phyloP scores from a whole-genome alignment of 2,113 vertebrate genomes.

The Rhipidura dahli region DNA sequence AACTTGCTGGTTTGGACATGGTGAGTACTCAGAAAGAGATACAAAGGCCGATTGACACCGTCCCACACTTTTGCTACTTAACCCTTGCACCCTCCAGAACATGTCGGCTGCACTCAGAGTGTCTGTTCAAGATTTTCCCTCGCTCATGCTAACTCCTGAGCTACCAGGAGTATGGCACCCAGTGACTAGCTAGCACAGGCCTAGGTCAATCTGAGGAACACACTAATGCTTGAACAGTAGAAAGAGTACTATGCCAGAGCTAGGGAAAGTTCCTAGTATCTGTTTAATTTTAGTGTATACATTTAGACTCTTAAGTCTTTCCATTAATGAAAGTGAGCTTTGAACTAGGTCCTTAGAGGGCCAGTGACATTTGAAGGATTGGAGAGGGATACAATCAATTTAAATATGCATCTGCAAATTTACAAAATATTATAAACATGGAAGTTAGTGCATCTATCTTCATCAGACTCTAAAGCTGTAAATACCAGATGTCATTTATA shows the following conservation, averaged over 20 bases:
- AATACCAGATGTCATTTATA: conserved; percentile 55
- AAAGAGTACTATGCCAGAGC: neutral
- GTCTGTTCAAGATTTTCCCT: neutral
- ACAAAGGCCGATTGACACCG: neutral
- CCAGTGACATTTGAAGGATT: conserved; percentile 34
- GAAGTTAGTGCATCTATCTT: conserved; percentile 46
- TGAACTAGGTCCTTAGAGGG: neutral
- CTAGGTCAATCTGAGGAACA: neutral
- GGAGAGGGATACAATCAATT: conserved; percentile 38
- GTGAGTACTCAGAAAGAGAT: neutral
- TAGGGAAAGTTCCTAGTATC: neutral
- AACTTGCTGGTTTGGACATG: neutral
- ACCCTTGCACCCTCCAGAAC: neutral
- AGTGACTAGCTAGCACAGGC: neutral
- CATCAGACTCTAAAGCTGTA: conserved; percentile 50
- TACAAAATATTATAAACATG: conserved; percentile 57
- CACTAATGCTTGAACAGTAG: neutral
- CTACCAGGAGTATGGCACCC: neutral
- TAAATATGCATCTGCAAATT: conserved; percentile 60
- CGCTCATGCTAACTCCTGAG: rapidly evolving
- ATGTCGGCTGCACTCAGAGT: neutral
- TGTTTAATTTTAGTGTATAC: neutral
- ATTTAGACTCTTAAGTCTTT: neutral
- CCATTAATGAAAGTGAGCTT: conserved; percentile 2
- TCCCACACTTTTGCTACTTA: no score